These are phyloP conservation scores for Aurelia aurita complex sp. Pacific DNA, from an alignment of 30 jellyfish, hydroid and myxozoan species.

Conservation along the genomic window DNA sequence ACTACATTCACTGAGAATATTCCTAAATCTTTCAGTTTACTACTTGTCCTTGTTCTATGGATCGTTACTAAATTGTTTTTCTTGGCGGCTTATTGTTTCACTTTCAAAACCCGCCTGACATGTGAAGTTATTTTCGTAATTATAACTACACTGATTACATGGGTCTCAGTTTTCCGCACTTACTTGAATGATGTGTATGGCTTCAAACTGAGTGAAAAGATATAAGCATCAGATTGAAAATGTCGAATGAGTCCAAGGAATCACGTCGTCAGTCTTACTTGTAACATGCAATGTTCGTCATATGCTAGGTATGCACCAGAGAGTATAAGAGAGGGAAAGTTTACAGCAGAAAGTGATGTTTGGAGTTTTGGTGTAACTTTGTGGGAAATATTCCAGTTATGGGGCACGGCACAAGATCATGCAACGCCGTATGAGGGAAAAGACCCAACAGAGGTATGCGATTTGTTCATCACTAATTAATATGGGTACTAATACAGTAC, in stretches of 20 bases:
- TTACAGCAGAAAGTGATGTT: slow-evolving; percentile 78
- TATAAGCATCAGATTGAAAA: neutral
- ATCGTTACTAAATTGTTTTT: no score
- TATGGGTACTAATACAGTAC: neutral
- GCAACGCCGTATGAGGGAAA: slow-evolving; percentile 51
- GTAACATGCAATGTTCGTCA: neutral
- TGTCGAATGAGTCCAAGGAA: no score
- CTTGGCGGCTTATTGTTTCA: no score
- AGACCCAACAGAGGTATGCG: slow-evolving; percentile 35
- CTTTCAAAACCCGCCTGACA: no score
- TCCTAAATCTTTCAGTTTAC: no score
- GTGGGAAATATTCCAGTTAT: slow-evolving; percentile 84
- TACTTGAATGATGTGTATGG: neutral
- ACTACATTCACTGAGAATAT: no score
- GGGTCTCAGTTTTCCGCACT: no score
- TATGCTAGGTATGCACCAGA: slow-evolving; percentile 72
- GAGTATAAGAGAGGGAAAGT: slow-evolving; percentile 44
- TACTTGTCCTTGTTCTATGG: no score
- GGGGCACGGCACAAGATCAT: slow-evolving; percentile 19
- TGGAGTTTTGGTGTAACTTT: slow-evolving; percentile 94
- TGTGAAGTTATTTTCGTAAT: no score
- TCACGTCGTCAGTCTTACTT: neutral
- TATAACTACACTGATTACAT: no score
- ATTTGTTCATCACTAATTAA: neutral
- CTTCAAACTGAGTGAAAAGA: neutral